Conservation (phyloP, 2,113 vertebrate genomes). For the Turdus rufiventris region DNA sequence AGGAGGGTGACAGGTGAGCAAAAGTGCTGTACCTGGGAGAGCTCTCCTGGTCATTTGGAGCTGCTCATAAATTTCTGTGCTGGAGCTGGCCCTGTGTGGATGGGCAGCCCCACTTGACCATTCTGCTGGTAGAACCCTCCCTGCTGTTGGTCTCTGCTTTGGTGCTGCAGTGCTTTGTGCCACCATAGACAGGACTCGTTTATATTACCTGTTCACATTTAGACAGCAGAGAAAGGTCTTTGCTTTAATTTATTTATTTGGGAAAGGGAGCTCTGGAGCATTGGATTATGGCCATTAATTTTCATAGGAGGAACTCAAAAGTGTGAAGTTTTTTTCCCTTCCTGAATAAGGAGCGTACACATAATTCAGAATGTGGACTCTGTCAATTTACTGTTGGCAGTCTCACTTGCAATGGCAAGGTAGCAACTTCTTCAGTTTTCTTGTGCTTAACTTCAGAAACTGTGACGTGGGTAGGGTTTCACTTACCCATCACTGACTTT, state of each 20-base stretch:
- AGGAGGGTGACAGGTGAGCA: not conserved
- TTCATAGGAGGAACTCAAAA: not conserved
- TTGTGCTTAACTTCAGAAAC: conserved; percentile 19
- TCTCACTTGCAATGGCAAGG: not conserved
- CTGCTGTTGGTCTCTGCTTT: not conserved
- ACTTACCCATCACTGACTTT: conserved; percentile 49
- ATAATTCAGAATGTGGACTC: not conserved
- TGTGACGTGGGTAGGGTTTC: conserved; percentile 56
- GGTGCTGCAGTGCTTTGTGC: not conserved
- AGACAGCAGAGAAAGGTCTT: not conserved
- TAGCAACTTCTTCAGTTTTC: not conserved
- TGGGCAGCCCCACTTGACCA: not conserved
- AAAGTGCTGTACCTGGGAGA: rapidly evolving
- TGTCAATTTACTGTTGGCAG: not conserved
- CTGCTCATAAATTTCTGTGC: rapidly evolving
- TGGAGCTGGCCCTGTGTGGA: not conserved
- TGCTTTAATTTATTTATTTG: not conserved
- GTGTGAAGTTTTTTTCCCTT: not conserved
- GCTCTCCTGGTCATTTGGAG: not conserved
- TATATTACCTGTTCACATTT: not conserved
- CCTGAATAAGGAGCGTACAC: not conserved
- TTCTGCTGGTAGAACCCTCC: not conserved
- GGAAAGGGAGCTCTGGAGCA: not conserved
- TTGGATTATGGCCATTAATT: not conserved
- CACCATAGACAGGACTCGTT: not conserved